Evolutionary conservation across 2,113 vertebrate genomes (phyloP).

Genomic region (Athene noctua): DNA sequence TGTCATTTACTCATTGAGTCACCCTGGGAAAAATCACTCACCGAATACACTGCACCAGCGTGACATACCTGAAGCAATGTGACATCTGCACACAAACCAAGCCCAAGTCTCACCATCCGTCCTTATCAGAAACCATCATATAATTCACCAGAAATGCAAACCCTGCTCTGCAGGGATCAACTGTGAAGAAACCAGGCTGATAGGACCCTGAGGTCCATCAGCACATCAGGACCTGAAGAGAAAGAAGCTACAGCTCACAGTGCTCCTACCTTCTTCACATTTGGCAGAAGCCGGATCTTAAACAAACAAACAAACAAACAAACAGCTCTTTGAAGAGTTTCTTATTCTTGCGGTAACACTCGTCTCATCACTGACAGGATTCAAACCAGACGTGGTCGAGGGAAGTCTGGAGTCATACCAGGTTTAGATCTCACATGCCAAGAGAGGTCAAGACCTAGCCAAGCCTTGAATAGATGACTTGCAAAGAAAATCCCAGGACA

Average conservation of each 20-base stretch:
- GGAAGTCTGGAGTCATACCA: conserved; percentile 31
- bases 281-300: neutral
- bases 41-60: fast-evolving
- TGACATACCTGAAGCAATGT: neutral
- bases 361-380: neutral
- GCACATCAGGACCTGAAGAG: neutral
- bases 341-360: conserved; percentile 24
- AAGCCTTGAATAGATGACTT: neutral
- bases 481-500: conserved; percentile 16
- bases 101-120: neutral
- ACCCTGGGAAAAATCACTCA: neutral
- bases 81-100: neutral
- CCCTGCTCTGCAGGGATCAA: neutral
- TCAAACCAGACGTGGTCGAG: neutral
- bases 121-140: neutral
- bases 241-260: neutral
- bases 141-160: neutral
- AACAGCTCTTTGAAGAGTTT: conserved; percentile 3
- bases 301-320: conserved; percentile 4
- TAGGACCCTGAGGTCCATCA: neutral
- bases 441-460: conserved; percentile 38
- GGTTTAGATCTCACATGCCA: conserved; percentile 26
- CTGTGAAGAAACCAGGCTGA: neutral
- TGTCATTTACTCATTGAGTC: neutral
- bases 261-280: neutral